Conservation (phyloP, 2,888 invertebrate species). For the Drosophila diplacantha region DNA sequence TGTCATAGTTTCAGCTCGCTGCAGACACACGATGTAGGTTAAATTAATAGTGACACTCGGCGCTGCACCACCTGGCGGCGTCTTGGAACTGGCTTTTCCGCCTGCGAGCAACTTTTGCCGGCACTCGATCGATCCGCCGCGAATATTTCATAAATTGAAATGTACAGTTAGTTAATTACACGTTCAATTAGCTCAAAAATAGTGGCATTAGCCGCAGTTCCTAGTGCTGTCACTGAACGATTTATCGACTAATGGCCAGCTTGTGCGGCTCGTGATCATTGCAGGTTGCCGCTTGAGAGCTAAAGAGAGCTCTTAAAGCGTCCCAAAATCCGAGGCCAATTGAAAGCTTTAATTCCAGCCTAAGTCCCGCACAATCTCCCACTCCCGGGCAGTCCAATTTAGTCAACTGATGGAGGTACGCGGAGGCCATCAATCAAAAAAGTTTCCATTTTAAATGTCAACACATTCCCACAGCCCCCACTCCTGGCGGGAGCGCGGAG, state of each 20-base stretch:
- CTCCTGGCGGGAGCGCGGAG: not conserved
- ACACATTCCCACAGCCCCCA: conserved; percentile 39
- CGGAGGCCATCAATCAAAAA: conserved; percentile 59
- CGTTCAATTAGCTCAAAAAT: conserved; percentile 66
- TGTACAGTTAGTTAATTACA: conserved; percentile 73
- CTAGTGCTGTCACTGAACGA: conserved; percentile 58
- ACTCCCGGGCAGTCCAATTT: conserved; percentile 12
- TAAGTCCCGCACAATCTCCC: conserved; percentile 8
- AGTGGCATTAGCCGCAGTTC: conserved; percentile 59
- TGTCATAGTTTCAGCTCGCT: conserved; percentile 56
- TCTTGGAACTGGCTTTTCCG: conserved; percentile 33
- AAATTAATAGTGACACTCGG: conserved; percentile 75
- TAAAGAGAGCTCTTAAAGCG: not conserved
- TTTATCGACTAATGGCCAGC: conserved; percentile 54
- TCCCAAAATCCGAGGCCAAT: not conserved
- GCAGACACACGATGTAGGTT: conserved; percentile 65
- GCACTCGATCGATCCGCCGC: conserved; percentile 30
- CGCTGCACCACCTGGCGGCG: conserved; percentile 57
- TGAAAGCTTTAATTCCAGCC: conserved; percentile 2
- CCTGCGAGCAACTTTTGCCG: conserved; percentile 38
- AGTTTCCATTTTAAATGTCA: conserved; percentile 59
- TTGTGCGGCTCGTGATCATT: not conserved
- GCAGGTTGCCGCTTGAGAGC: not conserved
- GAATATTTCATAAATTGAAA: conserved; percentile 69
- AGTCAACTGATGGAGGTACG: conserved; percentile 37